Percentiles rank a stretch among this genome's conserved stretches.
Conservation (phyloP, 2,888 invertebrate genomes). For the Glomeris marginata region DNA sequence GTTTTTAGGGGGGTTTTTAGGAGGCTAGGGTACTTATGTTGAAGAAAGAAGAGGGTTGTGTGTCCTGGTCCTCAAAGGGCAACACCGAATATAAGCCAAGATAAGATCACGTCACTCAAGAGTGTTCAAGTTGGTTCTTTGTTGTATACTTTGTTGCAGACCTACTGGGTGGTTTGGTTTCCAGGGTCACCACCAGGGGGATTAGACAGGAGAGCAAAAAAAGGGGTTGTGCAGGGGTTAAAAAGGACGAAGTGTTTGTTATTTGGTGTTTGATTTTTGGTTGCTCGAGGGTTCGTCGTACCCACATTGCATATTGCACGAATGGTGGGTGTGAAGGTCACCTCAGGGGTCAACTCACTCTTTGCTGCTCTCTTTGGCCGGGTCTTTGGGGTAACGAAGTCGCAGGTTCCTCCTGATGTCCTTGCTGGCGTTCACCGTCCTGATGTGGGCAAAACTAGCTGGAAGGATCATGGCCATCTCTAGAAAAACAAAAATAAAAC, state of each 20-base stretch:
- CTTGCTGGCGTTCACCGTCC: conserved; percentile 60
- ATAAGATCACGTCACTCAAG: no score
- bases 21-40: no score
- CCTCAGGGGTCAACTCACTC: conserved; percentile 39
- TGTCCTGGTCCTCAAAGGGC: no score
- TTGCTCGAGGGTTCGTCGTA: neutral
- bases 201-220: no score
- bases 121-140: no score
- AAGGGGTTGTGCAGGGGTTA: neutral
- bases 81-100: no score
- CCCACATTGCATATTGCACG: neutral
- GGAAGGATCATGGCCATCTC: conserved; percentile 74
- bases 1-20: no score
- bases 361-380: conserved; percentile 50
- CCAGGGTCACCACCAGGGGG: no score
- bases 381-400: conserved; percentile 55
- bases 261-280: neutral
- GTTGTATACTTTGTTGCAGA: no score
- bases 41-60: no score
- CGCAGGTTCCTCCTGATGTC: conserved; percentile 66
- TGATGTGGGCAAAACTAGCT: conserved; percentile 54
- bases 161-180: no score
- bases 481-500: conserved; percentile 19
- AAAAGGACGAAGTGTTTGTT: neutral
- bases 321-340: neutral